phyloP scores from a whole-genome alignment of 2,113 vertebrate genomes.

The Haplochromis vanheusdeni region DNA sequence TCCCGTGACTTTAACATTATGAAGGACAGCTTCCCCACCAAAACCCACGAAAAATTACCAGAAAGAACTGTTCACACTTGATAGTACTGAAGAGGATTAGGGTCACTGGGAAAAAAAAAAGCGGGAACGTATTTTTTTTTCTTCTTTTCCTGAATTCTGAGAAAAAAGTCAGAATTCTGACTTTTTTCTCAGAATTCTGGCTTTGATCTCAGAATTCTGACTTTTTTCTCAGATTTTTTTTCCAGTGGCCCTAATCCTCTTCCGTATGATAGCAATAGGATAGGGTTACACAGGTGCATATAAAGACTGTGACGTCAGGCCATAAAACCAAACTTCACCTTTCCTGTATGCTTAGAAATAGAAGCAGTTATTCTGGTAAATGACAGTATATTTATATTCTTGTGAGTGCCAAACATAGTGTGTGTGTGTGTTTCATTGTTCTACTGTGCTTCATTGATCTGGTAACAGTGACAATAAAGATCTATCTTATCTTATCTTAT shows the following conservation, averaged over 20 bases:
- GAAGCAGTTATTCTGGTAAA: neutral
- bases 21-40: neutral
- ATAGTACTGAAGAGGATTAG: neutral
- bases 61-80: neutral
- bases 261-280: neutral
- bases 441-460: neutral
- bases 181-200: too few relatives aligned
- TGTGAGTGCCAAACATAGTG: neutral
- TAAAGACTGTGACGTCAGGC: neutral
- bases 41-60: neutral
- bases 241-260: neutral
- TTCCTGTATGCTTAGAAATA: neutral
- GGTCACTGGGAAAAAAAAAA: accelerated
- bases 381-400: neutral
- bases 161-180: neutral
- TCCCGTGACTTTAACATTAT: neutral
- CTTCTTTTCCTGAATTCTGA: too few relatives aligned
- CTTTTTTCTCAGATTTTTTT: neutral
- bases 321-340: neutral
- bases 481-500: neutral
- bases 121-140: neutral
- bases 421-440: neutral
- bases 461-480: neutral
- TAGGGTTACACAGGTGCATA: neutral
- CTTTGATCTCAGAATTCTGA: neutral